Base-by-base conservation (phyloP, 92 coral and sea anemone genomes). In the Epizoanthus fatuus region DNA sequence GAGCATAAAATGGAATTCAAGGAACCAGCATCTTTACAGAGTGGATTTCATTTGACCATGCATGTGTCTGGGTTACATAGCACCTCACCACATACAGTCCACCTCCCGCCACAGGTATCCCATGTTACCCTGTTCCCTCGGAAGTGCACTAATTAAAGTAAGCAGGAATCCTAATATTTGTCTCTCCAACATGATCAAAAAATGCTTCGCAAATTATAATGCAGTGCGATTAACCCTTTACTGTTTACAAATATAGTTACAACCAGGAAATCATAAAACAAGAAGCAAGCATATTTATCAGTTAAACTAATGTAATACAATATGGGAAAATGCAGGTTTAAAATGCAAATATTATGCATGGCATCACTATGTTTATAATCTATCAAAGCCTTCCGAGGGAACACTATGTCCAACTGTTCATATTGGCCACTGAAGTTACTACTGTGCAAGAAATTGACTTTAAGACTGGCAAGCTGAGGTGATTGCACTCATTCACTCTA, bases 41-140 rank as follows among this genome's bases (percentile, higher is more conserved):
- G 72, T 66, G 72, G 53, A 66, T 66, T 66, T 66, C 72, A 66
- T 66, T 66, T 66, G 72, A 66, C 72, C 72, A 66, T 35, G 72
- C 72, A 35, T 37, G 72, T 66, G 69, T 39, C 72, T 66, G 38
- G 53, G 72, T 66, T 42, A 66, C 72, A 66, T 37, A 13, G 20
- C 72, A 66, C 72, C 72, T 66, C 72, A 7, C 14, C 47, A 25
- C 72, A 39, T 42, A 35, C 17, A 37, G 47, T 9, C 49, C 16
- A 35, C 19, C 47, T 12, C 45, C 72, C 47, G 14, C 19, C 37
- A 35, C 9, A 65, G 14, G 51, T 10, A 47, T 47, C 52, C 12
- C 52, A 6, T 8, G 2, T 47, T 47, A 47, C 52, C 9, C 52
- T 47, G 52, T 65, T 64, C 71, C 70, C 45, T 65, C 45, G 9